Evolutionary conservation across 2,113 vertebrate species (phyloP), one percentile per base, ranked within the genome.

Genomic region (Anser cygnoides): DNA sequence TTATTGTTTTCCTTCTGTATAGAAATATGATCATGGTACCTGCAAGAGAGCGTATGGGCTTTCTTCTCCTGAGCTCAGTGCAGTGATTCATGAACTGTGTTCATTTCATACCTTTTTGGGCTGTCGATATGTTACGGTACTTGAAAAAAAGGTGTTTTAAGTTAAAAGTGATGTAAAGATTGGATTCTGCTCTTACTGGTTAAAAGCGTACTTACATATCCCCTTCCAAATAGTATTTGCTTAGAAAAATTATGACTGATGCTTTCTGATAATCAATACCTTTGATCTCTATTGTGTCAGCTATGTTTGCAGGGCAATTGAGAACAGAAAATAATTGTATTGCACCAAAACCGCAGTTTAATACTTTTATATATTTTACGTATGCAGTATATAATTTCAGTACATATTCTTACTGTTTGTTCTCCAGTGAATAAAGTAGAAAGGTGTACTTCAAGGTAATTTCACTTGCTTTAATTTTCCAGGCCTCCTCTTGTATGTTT

Each of bases 21-120:
- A 62, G 46, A 44, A 44, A 11, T 0, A 4, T 41, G 46, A 5
- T 54, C 2, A 3, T 43, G 58, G 54, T n/a, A n/a, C n/a, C 62
- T 44, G 58, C 39, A 39, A 84, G 66, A 70, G 65, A 68, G 63
- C 66, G 28, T 11, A 10, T 46, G 83, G 55, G 61, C 68, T 84
- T 54, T 52, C 54, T 16, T 21, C 84, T n/a, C 77, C 0, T 2
- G 13, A 50, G 5, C 49, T 79, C 46, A 71, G 9, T 9, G 49
- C 74, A 6, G 1, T 17, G 67, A 55, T 31, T 68, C 46, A 0
- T n/a, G 33, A 35, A 5, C 61, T 15, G 2, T 57, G 23, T 67
- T 84, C 23, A 25, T 54, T 81, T 74, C 50, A 11, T 43, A 18
- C 61, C 39, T 68, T 57, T 55, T 22, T 37, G 23, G 77, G 50